These are phyloP conservation scores for Mustela erminea DNA, from an alignment of 2,797 vertebrate species.

Conservation along the genomic window DNA sequence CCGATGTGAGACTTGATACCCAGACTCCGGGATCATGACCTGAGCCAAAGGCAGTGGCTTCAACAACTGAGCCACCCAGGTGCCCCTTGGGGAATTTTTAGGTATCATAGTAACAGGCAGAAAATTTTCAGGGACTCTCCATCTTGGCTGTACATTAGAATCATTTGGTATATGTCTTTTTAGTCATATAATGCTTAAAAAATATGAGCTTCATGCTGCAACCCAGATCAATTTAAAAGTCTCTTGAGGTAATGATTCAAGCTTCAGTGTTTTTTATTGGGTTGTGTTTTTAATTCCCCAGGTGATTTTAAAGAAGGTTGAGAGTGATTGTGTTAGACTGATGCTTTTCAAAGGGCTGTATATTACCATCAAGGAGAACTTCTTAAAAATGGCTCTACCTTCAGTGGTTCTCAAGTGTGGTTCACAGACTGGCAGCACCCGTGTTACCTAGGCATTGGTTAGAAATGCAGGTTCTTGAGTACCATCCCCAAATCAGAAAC, in stretches of 20 bases:
- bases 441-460: neutral
- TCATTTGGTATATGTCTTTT: neutral
- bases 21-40: no score
- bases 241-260: neutral
- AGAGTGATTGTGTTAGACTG: neutral
- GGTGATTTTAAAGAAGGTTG: neutral
- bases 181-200: neutral
- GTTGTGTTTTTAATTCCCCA: neutral
- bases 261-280: neutral
- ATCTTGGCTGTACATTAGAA: neutral
- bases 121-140: neutral
- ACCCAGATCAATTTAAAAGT: neutral
- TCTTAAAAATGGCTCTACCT: neutral
- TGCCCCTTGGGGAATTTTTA: neutral
- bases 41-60: no score
- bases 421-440: neutral
- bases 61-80: no score
- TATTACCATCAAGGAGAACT: neutral
- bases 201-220: neutral
- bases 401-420: neutral
- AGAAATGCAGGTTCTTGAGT: neutral
- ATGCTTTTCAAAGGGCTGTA: neutral
- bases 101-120: neutral
- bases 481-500: neutral
- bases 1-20: no score